These are phyloP conservation scores for Eremobia ochroleuca DNA, from an alignment of 2,888 invertebrate genomes.

Conservation along the genomic window DNA sequence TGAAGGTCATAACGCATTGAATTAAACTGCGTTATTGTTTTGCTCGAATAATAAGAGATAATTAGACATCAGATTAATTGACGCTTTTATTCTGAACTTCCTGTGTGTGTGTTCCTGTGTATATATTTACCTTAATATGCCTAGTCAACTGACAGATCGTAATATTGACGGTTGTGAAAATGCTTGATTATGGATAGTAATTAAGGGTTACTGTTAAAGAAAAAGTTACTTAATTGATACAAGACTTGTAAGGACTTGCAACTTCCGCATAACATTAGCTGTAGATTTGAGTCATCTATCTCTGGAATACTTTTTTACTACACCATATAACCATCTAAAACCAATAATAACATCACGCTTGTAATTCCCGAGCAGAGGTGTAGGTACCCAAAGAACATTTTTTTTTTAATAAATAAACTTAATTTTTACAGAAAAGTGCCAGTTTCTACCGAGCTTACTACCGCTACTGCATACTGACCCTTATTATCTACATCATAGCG, in stretches of 20 bases:
- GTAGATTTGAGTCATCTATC: not conserved
- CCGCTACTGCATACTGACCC: conserved; percentile 27
- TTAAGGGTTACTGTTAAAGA: too few species aligned
- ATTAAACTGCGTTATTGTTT: too few species aligned
- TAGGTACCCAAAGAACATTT: not conserved
- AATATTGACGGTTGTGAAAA: not conserved
- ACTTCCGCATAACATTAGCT: not conserved
- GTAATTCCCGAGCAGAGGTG: not conserved
- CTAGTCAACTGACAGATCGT: too few species aligned
- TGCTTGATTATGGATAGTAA: not conserved
- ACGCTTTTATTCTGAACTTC: too few species aligned
- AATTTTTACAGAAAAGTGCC: conserved; percentile 33
- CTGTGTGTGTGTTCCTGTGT: too few species aligned
- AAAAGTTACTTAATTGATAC: not conserved
- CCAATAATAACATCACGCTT: not conserved
- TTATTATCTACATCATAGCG: conserved; percentile 11
- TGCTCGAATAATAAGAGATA: too few species aligned
- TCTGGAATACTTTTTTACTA: not conserved
- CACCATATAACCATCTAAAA: not conserved
- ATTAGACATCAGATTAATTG: too few species aligned
- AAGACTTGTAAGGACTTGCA: not conserved
- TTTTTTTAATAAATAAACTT: too few species aligned
- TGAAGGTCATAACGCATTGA: too few species aligned
- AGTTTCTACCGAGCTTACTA: conserved; percentile 24
- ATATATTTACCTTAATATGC: too few species aligned